A percentile compares a stretch with the other conserved stretches of the same genome.
These are phyloP conservation scores for Bombyx mandarina DNA, from an alignment of 1,140 invertebrate genomes.

Conservation along the genomic window DNA sequence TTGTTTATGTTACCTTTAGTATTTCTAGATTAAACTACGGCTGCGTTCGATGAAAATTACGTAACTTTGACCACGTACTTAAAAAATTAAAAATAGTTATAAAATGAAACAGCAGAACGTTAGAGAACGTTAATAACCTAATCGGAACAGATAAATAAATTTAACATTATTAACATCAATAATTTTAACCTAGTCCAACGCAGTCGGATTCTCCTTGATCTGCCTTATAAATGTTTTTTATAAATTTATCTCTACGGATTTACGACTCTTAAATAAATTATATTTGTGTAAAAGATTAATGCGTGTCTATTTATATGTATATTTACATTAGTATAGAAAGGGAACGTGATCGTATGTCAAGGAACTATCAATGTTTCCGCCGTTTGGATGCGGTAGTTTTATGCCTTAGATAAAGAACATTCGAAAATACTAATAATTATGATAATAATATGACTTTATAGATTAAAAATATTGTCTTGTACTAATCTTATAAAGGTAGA, in stretches of 20 bases:
- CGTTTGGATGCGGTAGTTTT: conserved; percentile 27
- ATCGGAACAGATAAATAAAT: not conserved
- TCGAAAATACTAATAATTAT: no score
- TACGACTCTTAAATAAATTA: conserved; percentile 26
- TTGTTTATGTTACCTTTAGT: conserved; percentile 28
- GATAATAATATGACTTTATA: no score
- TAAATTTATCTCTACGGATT: conserved; percentile 49
- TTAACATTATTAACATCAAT: not conserved
- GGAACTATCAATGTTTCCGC: conserved; percentile 17
- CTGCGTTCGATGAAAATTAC: conserved; percentile 23
- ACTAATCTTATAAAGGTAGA: no score
- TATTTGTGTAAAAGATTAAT: conserved; percentile 33
- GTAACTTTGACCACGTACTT: not conserved
- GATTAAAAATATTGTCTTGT: no score
- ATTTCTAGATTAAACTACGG: conserved; percentile 38
- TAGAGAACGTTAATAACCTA: not conserved
- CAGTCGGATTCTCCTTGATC: conserved; percentile 46
- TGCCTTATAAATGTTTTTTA: conserved; percentile 67
- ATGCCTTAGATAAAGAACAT: conserved; percentile 40
- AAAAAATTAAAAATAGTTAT: not conserved
- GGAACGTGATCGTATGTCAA: no score
- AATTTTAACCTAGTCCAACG: conserved; percentile 20
- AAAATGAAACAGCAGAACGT: not conserved
- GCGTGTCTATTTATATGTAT: conserved; percentile 28
- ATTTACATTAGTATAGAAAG: no score